Conservation (phyloP, 2,113 vertebrate genomes). For the Ariopsis seemanni region DNA sequence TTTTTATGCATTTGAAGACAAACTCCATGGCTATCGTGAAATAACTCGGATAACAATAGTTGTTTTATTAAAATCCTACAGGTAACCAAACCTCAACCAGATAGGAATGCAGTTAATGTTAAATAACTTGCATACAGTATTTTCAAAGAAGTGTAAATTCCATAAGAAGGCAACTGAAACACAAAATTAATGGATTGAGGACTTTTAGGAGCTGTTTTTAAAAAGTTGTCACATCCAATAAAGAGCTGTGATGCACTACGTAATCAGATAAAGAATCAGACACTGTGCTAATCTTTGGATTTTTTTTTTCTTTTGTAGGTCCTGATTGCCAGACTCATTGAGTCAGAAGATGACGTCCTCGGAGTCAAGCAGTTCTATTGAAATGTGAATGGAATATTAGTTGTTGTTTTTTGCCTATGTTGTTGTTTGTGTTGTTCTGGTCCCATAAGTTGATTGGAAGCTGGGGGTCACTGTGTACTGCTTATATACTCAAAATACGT, state of each 20-base stretch:
- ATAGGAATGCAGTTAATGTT: background rate
- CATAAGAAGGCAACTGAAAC: background rate
- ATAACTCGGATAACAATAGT: background rate
- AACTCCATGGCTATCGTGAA: background rate
- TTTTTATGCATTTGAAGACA: background rate
- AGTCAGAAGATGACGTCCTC: conserved; percentile 51
- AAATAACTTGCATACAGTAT: background rate
- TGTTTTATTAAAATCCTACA: background rate
- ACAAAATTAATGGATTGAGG: background rate
- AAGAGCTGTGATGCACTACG: background rate
- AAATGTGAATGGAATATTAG: conserved; percentile 73
- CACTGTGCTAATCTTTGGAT: conserved; percentile 26
- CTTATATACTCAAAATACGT: conserved; percentile 13
- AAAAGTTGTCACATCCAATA: background rate
- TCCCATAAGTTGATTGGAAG: conserved; percentile 50
- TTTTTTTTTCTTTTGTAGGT: conserved; percentile 60
- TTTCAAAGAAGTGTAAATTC: background rate
- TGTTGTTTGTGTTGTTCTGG: conserved; percentile 53
- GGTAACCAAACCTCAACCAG: background rate
- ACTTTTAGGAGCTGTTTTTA: background rate
- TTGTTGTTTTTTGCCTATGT: conserved; percentile 41
- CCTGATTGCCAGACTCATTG: conserved; percentile 63
- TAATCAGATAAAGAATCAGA: background rate
- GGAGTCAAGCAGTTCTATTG: conserved; percentile 63
- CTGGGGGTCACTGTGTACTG: conserved; percentile 54